A percentile compares a stretch with the other conserved stretches of the same genome.
Evolutionary conservation across 2,888 invertebrate species (phyloP).

Genomic region (Brachypalpus laphriformis): DNA sequence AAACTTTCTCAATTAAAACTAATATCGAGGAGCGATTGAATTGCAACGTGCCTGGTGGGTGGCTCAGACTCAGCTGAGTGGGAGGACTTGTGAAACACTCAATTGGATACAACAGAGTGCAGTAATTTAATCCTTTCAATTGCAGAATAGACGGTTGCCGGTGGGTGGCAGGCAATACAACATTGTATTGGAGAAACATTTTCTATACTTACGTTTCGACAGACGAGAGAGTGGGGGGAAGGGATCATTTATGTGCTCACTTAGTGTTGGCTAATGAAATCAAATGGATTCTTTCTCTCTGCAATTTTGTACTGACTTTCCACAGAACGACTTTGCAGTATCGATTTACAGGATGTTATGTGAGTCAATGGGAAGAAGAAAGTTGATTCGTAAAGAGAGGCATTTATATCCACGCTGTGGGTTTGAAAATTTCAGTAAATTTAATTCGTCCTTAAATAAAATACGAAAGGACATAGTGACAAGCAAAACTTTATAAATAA

Average conservation of each 20-base stretch:
- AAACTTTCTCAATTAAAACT: conserved; percentile 67
- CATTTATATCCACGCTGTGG: background rate
- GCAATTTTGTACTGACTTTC: background rate
- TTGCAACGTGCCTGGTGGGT: conserved; percentile 42
- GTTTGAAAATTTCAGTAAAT: background rate
- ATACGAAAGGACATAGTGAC: background rate
- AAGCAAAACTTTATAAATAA: background rate
- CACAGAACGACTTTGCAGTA: conserved; percentile 3
- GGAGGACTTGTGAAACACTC: conserved; percentile 46
- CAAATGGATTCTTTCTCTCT: conserved; percentile 36
- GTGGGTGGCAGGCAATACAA: background rate
- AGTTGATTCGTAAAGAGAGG: too few relatives aligned
- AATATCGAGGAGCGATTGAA: conserved; percentile 53
- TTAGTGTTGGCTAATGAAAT: conserved; percentile 59
- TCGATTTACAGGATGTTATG: conserved; percentile 30
- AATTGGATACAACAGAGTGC: conserved; percentile 37
- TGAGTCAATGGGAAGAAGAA: conserved; percentile 2
- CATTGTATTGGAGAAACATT: conserved; percentile 17
- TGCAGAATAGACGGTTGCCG: conserved; percentile 6
- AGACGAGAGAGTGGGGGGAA: background rate
- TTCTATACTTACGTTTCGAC: background rate
- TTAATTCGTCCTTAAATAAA: background rate
- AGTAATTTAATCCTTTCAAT: conserved; percentile 66
- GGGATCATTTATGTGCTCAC: conserved; percentile 44
- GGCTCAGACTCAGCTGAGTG: background rate